phyloP scores from a whole-genome alignment of 2,888 invertebrate genomes.

The Dynastes maya region DNA sequence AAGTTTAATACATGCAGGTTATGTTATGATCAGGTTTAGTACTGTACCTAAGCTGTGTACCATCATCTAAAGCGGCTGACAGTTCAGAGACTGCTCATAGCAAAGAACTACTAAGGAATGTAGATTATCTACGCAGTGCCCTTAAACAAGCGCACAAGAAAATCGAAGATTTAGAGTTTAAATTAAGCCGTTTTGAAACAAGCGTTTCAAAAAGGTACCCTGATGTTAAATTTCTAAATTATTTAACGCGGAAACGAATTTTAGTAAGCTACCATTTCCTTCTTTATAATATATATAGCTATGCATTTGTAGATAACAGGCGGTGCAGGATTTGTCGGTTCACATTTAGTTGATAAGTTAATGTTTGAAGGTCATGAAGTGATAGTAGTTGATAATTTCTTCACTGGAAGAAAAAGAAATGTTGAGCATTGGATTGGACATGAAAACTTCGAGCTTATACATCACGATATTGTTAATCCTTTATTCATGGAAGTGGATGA shows the following conservation, averaged over 20 bases:
- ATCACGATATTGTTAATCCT: conserved; percentile 99
- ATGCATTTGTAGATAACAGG: conserved; percentile 83
- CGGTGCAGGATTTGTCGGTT: conserved; percentile 99
- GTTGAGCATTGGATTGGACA: conserved; percentile 99
- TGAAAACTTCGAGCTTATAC: conserved; percentile 98
- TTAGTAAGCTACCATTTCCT: conserved; percentile 74
- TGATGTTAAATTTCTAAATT: conserved; percentile 92
- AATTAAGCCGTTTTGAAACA: conserved; percentile 81
- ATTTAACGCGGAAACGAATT: conserved; percentile 93
- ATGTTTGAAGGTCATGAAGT: conserved; percentile 98
- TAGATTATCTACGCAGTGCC: conserved; percentile 39
- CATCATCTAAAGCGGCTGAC: neutral
- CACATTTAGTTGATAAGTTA: conserved; percentile 95
- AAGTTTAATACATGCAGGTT: conserved; percentile 43
- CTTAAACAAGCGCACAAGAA: conserved; percentile 77
- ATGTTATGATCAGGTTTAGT: conserved; percentile 53
- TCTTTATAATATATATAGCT: neutral
- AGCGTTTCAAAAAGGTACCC: conserved; percentile 89
- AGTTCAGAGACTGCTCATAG: neutral
- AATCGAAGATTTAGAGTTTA: conserved; percentile 81
- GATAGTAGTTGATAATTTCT: conserved; percentile 98
- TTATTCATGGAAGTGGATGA: conserved; percentile 97
- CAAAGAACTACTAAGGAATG: conserved; percentile 27
- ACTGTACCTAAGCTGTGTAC: conserved; percentile 50
- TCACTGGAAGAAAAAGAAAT: conserved; percentile 96